phyloP scores from a whole-genome alignment of 2,113 vertebrate genomes.

The Myocastor coypus region DNA sequence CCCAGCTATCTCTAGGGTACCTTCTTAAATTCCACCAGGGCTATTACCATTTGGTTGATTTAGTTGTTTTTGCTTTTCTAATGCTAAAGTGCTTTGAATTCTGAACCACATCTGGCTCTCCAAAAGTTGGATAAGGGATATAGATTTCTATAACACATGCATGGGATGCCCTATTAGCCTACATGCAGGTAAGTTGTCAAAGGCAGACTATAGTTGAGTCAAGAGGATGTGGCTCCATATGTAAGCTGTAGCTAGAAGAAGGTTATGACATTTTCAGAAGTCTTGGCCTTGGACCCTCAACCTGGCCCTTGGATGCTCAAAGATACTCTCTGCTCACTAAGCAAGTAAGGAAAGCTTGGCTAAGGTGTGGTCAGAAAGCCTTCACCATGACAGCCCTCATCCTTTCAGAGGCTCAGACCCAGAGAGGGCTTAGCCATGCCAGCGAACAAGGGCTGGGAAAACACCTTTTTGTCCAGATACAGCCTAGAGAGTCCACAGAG shows the following conservation, averaged over 20 bases:
- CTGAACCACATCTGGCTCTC: not conserved
- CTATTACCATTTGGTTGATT: not conserved
- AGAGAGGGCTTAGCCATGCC: too few relatives aligned
- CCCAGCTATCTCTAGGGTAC: not conserved
- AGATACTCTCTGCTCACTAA: not conserved
- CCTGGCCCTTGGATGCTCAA: not conserved
- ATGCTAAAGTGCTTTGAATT: not conserved
- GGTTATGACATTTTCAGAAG: not conserved
- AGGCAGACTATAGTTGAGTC: not conserved
- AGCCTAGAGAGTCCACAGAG: not conserved
- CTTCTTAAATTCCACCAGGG: not conserved
- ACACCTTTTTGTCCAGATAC: not conserved
- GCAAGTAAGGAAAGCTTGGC: not conserved
- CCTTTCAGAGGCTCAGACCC: not conserved
- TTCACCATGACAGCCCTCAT: fast-evolving
- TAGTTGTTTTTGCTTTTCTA: not conserved
- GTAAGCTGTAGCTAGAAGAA: not conserved
- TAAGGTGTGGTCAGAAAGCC: not conserved
- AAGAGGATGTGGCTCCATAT: not conserved
- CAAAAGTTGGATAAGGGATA: not conserved
- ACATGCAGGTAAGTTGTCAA: fast-evolving
- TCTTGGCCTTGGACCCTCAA: not conserved
- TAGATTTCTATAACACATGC: not conserved
- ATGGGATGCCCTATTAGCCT: not conserved
- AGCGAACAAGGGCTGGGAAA: not conserved